Evolutionary conservation across 1,140 invertebrate genomes (phyloP).

Genomic region (Drosophila willistoni): DNA sequence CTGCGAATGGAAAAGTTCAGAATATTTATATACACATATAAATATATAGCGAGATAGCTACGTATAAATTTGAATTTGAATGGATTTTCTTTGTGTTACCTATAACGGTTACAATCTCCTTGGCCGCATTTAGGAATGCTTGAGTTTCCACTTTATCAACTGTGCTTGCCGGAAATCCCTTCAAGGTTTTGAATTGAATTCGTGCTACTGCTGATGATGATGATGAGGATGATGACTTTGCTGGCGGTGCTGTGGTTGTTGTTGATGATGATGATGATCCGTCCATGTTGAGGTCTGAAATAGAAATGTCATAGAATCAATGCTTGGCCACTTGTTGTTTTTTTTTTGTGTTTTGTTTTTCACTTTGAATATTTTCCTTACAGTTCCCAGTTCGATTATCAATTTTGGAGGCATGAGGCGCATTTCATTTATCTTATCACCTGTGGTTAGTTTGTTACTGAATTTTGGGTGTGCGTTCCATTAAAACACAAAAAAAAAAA

Average conservation of each 20-base stretch:
- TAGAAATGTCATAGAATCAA: conserved; percentile 18
- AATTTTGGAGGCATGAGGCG: conserved; percentile 2
- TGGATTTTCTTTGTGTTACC: conserved; percentile 82
- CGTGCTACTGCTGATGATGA: conserved; percentile 44
- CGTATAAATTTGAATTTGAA: not conserved
- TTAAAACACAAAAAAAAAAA: not conserved
- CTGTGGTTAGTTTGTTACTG: not conserved
- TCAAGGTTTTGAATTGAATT: conserved; percentile 73
- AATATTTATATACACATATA: conserved; percentile 3
- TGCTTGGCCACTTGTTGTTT: not conserved
- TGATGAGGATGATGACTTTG: not conserved
- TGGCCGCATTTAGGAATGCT: conserved; percentile 86
- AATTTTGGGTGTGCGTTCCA: conserved; percentile 7
- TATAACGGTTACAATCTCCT: conserved; percentile 85
- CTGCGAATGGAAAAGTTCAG: conserved; percentile 76
- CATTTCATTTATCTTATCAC: conserved; percentile 47
- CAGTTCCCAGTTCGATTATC: conserved; percentile 7
- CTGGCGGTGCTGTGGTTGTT: not conserved
- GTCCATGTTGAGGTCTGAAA: conserved; percentile 22
- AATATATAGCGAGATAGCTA: not conserved
- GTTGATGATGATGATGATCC: conserved; percentile 9
- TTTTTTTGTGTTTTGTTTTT: not conserved
- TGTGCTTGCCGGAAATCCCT: conserved; percentile 83
- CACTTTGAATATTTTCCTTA: not conserved
- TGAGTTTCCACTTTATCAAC: conserved; percentile 86